A percentile compares a stretch with the other conserved stretches of the same genome.
Evolutionary conservation across 2,797 vertebrate species (phyloP).

Genomic region (Pseudocheirus occidentalis): DNA sequence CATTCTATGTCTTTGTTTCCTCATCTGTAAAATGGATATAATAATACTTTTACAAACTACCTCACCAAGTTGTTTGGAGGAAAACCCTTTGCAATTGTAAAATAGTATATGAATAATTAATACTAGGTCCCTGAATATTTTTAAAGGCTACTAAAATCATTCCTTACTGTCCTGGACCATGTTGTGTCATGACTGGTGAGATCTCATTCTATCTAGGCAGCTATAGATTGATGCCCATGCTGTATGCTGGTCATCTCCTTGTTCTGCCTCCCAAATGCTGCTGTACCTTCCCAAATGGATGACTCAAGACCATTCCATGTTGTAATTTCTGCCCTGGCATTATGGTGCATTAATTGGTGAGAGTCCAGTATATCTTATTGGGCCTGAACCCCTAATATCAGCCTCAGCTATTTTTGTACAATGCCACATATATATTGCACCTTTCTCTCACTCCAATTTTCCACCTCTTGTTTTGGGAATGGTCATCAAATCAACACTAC

Average conservation of each 20-base stretch:
- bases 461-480: not conserved
- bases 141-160: not conserved
- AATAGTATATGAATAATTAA: not conserved
- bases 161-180: not conserved
- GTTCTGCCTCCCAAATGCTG: not conserved
- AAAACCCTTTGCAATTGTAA: not conserved
- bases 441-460: not conserved
- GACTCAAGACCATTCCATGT: not conserved
- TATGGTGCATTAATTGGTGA: not conserved
- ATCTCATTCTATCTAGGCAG: not conserved
- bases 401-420: not conserved
- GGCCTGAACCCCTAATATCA: not conserved
- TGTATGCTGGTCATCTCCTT: not conserved
- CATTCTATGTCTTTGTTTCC: not conserved
- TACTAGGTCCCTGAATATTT: not conserved
- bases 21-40: not conserved
- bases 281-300: not conserved
- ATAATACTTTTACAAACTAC: not conserved
- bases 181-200: not conserved
- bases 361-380: not conserved
- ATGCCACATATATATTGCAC: not conserved
- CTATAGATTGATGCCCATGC: not conserved
- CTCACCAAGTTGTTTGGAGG: not conserved
- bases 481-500: not conserved
- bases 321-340: not conserved